Conservation (phyloP, 2,888 invertebrate genomes). For the Erynnis tages region DNA sequence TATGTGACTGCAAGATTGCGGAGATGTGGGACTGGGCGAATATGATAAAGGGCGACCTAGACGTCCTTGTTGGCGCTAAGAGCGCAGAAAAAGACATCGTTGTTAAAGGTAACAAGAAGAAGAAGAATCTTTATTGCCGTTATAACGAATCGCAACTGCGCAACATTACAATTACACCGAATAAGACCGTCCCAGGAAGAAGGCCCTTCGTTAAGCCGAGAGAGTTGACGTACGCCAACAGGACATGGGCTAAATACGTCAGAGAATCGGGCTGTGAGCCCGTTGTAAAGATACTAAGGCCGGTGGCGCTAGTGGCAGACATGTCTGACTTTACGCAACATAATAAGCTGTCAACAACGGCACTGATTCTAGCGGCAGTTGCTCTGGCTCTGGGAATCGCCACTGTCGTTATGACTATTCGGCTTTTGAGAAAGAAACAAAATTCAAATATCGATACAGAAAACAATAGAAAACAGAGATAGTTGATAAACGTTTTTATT, state of each 20-base stretch:
- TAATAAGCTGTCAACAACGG: constrained; percentile 48
- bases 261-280: constrained; percentile 84
- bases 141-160: constrained; percentile 82
- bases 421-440: constrained; percentile 51
- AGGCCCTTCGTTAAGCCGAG: constrained; percentile 81
- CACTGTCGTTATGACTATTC: constrained; percentile 63
- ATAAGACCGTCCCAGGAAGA: constrained; percentile 78
- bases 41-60: constrained; percentile 83
- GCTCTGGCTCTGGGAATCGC: constrained; percentile 53
- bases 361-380: constrained; percentile 57
- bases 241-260: constrained; percentile 88
- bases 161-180: constrained; percentile 69
- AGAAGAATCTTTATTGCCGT: constrained; percentile 83
- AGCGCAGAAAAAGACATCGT: constrained; percentile 83
- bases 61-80: constrained; percentile 84
- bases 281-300: constrained; percentile 72
- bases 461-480: constrained; percentile 60
- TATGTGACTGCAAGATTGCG: constrained; percentile 85
- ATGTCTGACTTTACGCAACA: constrained; percentile 41
- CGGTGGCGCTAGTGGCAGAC: constrained; percentile 61
- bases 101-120: constrained; percentile 84
- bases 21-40: constrained; percentile 89
- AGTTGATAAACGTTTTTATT: constrained; percentile 31
- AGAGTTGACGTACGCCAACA: constrained; percentile 80
- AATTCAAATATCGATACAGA: constrained; percentile 49